Evolutionary conservation across 2,113 vertebrate genomes (phyloP).

Genomic region (Porphyrio hochstetteri): DNA sequence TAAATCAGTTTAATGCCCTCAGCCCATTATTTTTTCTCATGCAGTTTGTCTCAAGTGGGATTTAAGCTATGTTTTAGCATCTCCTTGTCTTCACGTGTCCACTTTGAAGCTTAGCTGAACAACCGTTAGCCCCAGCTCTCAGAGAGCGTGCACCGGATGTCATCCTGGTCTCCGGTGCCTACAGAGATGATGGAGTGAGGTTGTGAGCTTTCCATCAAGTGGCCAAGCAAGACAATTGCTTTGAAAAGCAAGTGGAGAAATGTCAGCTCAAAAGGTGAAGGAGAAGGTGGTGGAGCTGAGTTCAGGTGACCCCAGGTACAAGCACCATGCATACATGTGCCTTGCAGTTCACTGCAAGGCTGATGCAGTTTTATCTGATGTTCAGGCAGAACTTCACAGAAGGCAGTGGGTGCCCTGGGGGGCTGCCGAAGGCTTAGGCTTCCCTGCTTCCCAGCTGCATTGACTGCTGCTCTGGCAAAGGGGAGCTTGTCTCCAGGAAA

Average conservation of each 20-base stretch:
- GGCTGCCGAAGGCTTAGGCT: neutral
- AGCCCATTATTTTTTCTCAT: neutral
- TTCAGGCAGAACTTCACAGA: neutral
- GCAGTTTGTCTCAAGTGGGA: neutral
- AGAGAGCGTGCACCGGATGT: neutral
- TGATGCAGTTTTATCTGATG: neutral
- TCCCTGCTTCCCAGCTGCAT: neutral
- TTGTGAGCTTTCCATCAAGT: neutral
- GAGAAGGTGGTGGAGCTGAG: neutral
- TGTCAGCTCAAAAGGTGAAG: neutral
- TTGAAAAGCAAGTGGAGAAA: neutral
- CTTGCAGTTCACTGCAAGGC: neutral
- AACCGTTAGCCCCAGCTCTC: neutral
- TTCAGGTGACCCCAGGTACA: neutral
- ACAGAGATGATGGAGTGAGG: neutral
- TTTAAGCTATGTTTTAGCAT: neutral
- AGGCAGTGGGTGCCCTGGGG: neutral
- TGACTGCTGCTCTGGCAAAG: neutral
- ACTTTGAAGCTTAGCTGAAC: neutral
- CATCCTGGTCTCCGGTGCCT: neutral
- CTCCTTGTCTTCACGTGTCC: neutral
- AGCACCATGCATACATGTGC: neutral
- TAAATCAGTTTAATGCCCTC: constrained; percentile 4
- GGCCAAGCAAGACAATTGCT: neutral
- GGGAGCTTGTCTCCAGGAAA: neutral